A percentile compares a stretch with the other conserved stretches of the same genome.
Conservation (phyloP, 2,113 vertebrate genomes). For the Paradoxurus hermaphroditus region DNA sequence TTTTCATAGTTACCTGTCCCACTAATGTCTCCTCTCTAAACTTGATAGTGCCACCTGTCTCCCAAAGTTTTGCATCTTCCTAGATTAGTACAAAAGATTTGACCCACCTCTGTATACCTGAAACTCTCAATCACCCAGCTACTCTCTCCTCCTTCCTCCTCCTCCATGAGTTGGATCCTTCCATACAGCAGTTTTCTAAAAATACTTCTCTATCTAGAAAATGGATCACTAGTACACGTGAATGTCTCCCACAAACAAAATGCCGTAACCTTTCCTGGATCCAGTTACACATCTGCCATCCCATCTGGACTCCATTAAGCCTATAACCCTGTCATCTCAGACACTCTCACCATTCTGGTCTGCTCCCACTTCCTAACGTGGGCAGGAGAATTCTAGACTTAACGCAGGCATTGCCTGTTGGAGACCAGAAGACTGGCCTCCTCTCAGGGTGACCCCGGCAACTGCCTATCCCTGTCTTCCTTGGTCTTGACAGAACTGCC, state of each 20-base stretch:
- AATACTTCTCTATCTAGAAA: not conserved
- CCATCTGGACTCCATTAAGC: not conserved
- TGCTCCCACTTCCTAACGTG: not conserved
- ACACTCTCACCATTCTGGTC: accelerated
- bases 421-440: no score
- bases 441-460: no score
- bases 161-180: not conserved
- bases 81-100: not conserved
- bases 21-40: not conserved
- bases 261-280: not conserved
- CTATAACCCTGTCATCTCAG: not conserved
- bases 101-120: not conserved
- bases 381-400: accelerated
- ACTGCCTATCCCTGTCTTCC: not conserved
- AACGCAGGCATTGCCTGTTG: no score
- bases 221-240: not conserved
- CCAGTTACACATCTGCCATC: not conserved
- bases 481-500: not conserved
- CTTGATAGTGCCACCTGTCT: not conserved
- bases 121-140: not conserved
- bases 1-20: not conserved
- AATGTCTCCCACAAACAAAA: not conserved
- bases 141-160: not conserved
- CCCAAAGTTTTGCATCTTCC: not conserved
- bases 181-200: not conserved